Base-by-base conservation (phyloP, 2,113 vertebrate genomes). In the Antechinus stuartii region DNA sequence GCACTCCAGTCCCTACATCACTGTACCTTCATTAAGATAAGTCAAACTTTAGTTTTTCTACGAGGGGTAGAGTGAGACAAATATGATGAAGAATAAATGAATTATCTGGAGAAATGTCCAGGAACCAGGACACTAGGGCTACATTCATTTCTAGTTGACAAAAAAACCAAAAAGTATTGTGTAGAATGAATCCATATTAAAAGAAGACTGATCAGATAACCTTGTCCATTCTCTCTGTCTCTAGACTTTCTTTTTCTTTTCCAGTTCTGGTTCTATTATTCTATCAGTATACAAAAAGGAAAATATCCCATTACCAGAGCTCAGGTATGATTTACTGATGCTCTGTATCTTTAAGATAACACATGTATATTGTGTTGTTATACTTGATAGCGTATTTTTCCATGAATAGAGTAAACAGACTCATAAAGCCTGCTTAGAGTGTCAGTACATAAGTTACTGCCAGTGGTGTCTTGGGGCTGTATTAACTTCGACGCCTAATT, bases 401-500 rank as follows among this genome's bases (percentile, higher is more conserved):
- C 96, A 95, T 96, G 97, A 98, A 95, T 94, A 96, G 97, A 98
- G 97, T 97, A 98, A 98, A 98, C 96, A 98, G 95, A 95, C 96
- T 98, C 96, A 94, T 97, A 98, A 97, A 96, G 93, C 91, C 95
- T 97, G 46, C 97, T 96, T 96, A 95, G 96, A 98, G 96, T 97
- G 97, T 98, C 98, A 98, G 95, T 0, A 0, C 49, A 24, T 98
- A 98, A 98, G 95, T 98, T 98, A 98, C 96, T 97, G 96, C 96
- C 92, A 35, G 16, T 94, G 96, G 93, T 98, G 96, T 97, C 98
- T 98, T 98, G 96, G 96, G 98, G 96, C 96, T 97, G 97, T 95
- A 95, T 98, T 98, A 98, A 98, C 96, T 97, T 97, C 91, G 57
- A 96, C 35, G 96, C 1, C 91, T 96, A 97, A 96, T 98, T 98